Conservation (phyloP, 2,113 vertebrate genomes). For the Cygnus buccinator region DNA sequence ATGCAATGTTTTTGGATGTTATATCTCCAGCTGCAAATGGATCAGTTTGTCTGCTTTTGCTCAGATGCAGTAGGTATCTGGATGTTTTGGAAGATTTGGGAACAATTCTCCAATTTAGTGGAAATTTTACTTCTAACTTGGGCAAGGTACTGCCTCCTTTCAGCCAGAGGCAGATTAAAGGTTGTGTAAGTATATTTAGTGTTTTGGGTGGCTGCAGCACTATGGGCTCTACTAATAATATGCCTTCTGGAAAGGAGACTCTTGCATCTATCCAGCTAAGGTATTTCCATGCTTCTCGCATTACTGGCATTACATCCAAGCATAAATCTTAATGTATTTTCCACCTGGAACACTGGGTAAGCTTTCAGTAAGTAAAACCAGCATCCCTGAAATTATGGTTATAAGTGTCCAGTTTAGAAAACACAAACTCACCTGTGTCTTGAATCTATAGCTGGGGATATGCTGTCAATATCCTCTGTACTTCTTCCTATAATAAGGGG, state of each 20-base stretch:
- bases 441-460: neutral
- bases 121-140: neutral
- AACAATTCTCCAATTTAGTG: neutral
- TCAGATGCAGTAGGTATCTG: neutral
- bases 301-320: conserved; percentile 62
- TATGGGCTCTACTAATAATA: neutral
- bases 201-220: neutral
- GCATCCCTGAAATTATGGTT: neutral
- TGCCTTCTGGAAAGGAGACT: conserved; percentile 44
- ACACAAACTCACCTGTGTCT: neutral
- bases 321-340: conserved; percentile 73
- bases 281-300: conserved; percentile 65
- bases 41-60: neutral
- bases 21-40: neutral
- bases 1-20: neutral
- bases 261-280: conserved; percentile 27
- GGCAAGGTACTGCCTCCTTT: neutral
- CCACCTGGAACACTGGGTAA: conserved; percentile 43
- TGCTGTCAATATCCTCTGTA: neutral
- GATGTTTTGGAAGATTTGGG: neutral
- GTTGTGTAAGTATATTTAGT: neutral
- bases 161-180: neutral
- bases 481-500: neutral
- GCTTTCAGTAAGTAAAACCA: conserved; percentile 50
- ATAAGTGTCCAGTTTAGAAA: neutral